Conservation (phyloP, 2,888 invertebrate genomes). For the Meteorus cinctellus region DNA sequence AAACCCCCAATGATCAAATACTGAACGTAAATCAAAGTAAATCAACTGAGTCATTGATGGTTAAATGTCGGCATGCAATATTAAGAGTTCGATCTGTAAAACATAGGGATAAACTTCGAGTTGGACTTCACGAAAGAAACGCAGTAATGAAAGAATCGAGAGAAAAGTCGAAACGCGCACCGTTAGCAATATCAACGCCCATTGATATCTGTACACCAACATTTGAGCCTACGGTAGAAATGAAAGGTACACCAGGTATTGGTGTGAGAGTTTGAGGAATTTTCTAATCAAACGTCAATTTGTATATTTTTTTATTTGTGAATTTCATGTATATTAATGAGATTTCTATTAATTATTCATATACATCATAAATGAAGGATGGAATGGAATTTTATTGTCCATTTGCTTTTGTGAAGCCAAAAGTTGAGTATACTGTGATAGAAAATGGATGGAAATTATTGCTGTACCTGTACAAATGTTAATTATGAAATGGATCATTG, state of each 20-base stretch:
- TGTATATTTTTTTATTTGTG: constrained; percentile 10
- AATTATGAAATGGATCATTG: constrained; percentile 11
- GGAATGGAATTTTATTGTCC: constrained; percentile 21
- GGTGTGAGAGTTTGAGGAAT: constrained; percentile 61
- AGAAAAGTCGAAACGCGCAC: constrained; percentile 57
- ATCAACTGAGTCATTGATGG: constrained; percentile 65
- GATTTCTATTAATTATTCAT: not conserved
- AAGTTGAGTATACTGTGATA: constrained; percentile 29
- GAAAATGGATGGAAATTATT: constrained; percentile 29
- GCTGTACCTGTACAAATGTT: constrained; percentile 34
- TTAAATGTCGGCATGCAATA: constrained; percentile 54
- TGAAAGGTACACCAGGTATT: constrained; percentile 61
- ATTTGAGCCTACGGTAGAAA: constrained; percentile 63
- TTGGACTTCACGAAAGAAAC: constrained; percentile 53
- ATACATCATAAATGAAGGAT: not conserved
- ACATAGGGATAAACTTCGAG: constrained; percentile 57
- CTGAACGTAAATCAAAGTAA: constrained; percentile 60
- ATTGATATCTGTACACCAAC: constrained; percentile 68
- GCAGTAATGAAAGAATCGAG: constrained; percentile 57
- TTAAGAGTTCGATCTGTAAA: constrained; percentile 59
- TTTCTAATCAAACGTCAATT: not conserved
- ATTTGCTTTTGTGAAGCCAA: constrained; percentile 12
- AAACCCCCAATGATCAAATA: constrained; percentile 33
- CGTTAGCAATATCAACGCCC: constrained; percentile 64
- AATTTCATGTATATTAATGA: not conserved